Evolutionary conservation across 2,797 vertebrate species (phyloP).

Genomic region (Poecilia velifera): DNA sequence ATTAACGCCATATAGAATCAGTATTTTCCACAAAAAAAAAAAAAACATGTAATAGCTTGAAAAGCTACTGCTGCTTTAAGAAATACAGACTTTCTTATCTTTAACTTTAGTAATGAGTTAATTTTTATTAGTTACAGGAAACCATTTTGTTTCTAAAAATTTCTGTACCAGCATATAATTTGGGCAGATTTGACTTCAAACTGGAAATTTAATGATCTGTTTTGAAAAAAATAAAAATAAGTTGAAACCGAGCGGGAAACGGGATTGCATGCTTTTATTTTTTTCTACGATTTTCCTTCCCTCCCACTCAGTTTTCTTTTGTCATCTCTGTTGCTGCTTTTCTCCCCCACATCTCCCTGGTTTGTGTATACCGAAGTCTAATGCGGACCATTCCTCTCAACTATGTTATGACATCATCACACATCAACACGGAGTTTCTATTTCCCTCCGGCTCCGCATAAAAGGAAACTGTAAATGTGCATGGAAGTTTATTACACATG

Average conservation of each 20-base stretch:
- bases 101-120: not conserved
- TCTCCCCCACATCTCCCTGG: conserved; percentile 23
- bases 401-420: conserved; percentile 61
- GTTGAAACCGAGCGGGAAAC: conserved; percentile 22
- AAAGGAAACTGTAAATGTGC: conserved; percentile 15
- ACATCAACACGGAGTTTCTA: conserved; percentile 40
- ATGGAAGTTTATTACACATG: not conserved
- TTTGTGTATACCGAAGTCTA: conserved; percentile 61
- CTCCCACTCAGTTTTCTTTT: conserved; percentile 17
- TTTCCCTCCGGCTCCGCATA: conserved; percentile 53
- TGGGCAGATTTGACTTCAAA: conserved; percentile 5
- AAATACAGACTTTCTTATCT: not conserved
- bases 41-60: not conserved
- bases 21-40: not conserved
- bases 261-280: not conserved
- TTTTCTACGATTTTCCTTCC: conserved; percentile 2
- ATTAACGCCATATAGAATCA: not conserved
- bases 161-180: not conserved
- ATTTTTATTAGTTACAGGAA: not conserved
- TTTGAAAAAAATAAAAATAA: conserved; percentile 2
- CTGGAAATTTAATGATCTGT: not conserved
- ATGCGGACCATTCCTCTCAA: conserved; percentile 57
- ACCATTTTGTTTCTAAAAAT: not conserved
- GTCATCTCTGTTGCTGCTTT: conserved; percentile 10
- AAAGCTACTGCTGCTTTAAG: not conserved